Percentiles rank a stretch among this genome's conserved stretches.
phyloP scores from a whole-genome alignment of 2,888 invertebrate species.

The Ganaspis brasiliensis region DNA sequence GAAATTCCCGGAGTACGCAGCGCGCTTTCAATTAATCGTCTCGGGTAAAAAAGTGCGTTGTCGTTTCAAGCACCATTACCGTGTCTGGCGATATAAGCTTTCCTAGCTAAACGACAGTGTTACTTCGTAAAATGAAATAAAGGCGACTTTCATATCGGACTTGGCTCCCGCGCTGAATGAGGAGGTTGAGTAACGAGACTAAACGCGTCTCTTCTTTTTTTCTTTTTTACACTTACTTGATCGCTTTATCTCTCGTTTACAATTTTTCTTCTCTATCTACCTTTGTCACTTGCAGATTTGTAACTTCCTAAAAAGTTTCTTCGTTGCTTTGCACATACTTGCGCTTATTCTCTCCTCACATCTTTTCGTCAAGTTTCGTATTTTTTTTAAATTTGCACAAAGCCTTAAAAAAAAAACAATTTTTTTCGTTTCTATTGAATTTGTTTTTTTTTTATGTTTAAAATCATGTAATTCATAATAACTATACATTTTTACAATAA shows the following conservation, averaged over 20 bases:
- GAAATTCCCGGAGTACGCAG: too few relatives aligned
- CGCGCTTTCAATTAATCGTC: conserved; percentile 22
- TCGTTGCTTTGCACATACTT: background rate
- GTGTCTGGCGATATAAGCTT: conserved; percentile 61
- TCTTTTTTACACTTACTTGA: conserved; percentile 36
- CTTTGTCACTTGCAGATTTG: background rate
- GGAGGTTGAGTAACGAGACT: conserved; percentile 51
- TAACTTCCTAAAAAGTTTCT: conserved; percentile 19
- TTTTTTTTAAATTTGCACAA: too few relatives aligned
- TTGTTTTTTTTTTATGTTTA: too few relatives aligned
- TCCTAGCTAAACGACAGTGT: conserved; percentile 63
- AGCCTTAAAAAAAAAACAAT: too few relatives aligned
- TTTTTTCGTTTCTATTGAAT: too few relatives aligned
- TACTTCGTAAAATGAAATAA: conserved; percentile 69
- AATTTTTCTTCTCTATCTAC: conserved; percentile 29
- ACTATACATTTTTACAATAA: too few relatives aligned
- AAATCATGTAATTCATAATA: too few relatives aligned
- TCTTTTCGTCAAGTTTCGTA: too few relatives aligned
- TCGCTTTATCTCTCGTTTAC: conserved; percentile 23
- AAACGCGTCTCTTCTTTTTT: conserved; percentile 17
- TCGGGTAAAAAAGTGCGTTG: conserved; percentile 62
- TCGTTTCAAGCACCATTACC: conserved; percentile 64
- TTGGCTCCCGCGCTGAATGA: conserved; percentile 44
- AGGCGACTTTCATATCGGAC: conserved; percentile 66
- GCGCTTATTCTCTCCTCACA: background rate